Base-by-base conservation (phyloP, 2,888 invertebrate species). In the Xestia rhomboidea region DNA sequence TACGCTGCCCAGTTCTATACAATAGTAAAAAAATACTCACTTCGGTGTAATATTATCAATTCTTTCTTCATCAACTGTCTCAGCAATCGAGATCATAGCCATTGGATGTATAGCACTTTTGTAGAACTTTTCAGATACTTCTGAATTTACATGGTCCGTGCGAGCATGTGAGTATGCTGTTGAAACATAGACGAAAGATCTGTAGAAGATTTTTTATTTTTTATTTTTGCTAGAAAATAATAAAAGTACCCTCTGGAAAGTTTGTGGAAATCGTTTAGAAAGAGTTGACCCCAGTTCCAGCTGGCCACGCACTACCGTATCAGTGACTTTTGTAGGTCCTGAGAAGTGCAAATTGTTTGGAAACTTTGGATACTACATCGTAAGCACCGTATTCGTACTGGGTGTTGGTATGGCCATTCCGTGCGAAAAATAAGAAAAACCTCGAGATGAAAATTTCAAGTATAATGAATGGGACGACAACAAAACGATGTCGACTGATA, bases 161-260 rank as follows among this genome's bases (percentile, higher is more conserved):
- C 73, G n/a, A 44, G 81, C 80, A 18, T 84, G 30, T 6, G 81
- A 34, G 46, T 27, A 81, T 60, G 81, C 81, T 27, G 81, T 81
- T 30, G 81, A 81, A 46, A 81, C 81, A 30, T 81, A 80, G 46
- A 84, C 60, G 46, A 66, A 73, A 15, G 73, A 84, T 49, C 81
- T 81, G 46, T 21, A 11, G 2, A 24, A 13, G 6, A n/a, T n/a
- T n/a, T n/a, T n/a, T n/a, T n/a, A n/a, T n/a, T n/a, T 10, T 41
- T 34, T 1, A 30, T 30, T 21, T 21, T 30, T 10, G 1, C 30
- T 10, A 30, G 30, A 21, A 21, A 7, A 18, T 10, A 41, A 10
- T 41, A 41, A 41, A 11, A 41, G 41, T 1, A 41, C 1, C 41
- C 41, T 41, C 7, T 41, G 41, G 8, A 41, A 41, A 41, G 41